These are phyloP conservation scores for Drosophila dunni DNA, from an alignment of 1,140 invertebrate species.

Conservation along the genomic window DNA sequence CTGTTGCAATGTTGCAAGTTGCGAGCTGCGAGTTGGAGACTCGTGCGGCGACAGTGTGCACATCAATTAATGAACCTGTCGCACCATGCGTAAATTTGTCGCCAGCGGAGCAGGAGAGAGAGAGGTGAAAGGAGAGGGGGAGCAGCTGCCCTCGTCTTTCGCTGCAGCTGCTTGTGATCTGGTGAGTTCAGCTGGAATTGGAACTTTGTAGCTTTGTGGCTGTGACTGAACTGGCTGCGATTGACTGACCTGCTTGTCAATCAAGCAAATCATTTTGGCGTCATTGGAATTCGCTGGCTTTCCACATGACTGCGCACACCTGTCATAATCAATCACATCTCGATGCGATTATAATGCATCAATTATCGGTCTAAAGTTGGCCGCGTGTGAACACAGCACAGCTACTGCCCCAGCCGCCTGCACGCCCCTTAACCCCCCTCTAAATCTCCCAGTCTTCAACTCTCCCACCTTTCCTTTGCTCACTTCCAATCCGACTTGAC, in stretches of 20 bases:
- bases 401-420: constrained; percentile 19
- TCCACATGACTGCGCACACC: constrained; percentile 74
- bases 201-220: constrained; percentile 32
- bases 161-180: constrained; percentile 39
- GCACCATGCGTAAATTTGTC: constrained; percentile 75
- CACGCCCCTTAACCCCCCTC: background rate
- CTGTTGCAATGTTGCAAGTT: constrained; percentile 4
- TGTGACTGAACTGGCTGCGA: background rate
- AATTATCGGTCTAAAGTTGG: constrained; percentile 64
- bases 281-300: constrained; percentile 65
- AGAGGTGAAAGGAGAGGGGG: background rate
- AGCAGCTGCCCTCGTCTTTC: constrained; percentile 12
- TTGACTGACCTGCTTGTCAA: constrained; percentile 72
- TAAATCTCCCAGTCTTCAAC: background rate
- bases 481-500: background rate
- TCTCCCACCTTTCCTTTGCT: background rate
- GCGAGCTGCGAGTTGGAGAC: constrained; percentile 3
- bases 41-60: constrained; percentile 71
- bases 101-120: constrained; percentile 39
- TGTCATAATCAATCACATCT: constrained; percentile 77
- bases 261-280: constrained; percentile 73
- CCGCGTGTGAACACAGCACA: constrained; percentile 64
- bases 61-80: constrained; percentile 81
- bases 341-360: constrained; percentile 73
- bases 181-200: constrained; percentile 7